These are phyloP conservation scores for Cichlasoma orientale DNA, from an alignment of 2,797 vertebrate species.

Conservation along the genomic window DNA sequence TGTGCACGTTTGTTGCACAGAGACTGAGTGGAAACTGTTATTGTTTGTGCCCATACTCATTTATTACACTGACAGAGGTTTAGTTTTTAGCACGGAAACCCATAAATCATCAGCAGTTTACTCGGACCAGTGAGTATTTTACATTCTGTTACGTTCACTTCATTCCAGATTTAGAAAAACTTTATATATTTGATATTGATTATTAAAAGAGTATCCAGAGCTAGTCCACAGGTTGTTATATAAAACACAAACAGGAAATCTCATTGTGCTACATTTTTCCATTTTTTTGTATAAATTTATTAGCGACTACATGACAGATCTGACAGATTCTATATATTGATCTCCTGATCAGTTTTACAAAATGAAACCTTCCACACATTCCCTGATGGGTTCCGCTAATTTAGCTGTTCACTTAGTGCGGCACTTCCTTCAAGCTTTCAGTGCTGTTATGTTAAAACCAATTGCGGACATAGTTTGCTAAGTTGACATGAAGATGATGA, in stretches of 20 bases:
- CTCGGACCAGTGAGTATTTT: background rate
- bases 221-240: too few relatives aligned
- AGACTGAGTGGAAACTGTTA: slow-evolving; percentile 2
- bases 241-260: too few relatives aligned
- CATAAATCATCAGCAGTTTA: slow-evolving; percentile 6
- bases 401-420: background rate
- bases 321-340: background rate
- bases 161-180: background rate
- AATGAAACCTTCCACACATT: background rate
- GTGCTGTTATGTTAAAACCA: background rate
- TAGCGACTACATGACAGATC: background rate
- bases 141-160: background rate
- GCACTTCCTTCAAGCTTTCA: background rate
- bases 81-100: background rate
- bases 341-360: background rate
- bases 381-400: background rate
- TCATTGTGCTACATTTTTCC: background rate
- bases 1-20: slow-evolving; percentile 9
- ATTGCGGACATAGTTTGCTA: background rate
- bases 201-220: background rate
- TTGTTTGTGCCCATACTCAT: slow-evolving; percentile 14
- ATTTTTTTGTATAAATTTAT: background rate
- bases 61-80: slow-evolving; percentile 16
- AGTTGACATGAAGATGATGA: background rate
- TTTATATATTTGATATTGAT: background rate